These are phyloP conservation scores for Phataginus tricuspis DNA, from an alignment of 2,797 vertebrate genomes.

Conservation along the genomic window DNA sequence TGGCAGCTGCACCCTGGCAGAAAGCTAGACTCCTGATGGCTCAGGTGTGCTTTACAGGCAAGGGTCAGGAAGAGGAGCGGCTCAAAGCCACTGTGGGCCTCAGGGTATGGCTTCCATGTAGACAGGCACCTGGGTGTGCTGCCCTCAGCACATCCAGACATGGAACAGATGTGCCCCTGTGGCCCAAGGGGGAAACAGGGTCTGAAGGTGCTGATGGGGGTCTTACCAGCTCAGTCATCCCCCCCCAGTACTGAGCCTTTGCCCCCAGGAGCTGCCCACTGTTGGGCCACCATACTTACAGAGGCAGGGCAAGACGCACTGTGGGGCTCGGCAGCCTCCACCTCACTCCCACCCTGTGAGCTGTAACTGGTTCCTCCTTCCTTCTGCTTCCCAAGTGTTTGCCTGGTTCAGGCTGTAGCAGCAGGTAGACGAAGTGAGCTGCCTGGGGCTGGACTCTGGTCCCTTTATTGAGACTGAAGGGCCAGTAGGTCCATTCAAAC, in stretches of 20 bases:
- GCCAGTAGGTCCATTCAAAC: slow-evolving; percentile 71
- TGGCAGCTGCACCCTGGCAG: background rate
- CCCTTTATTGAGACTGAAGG: slow-evolving; percentile 79
- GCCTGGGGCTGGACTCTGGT: slow-evolving; percentile 70
- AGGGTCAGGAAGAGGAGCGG: background rate
- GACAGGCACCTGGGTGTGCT: background rate
- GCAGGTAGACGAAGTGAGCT: slow-evolving; percentile 61
- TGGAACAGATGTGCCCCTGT: background rate
- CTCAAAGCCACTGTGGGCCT: background rate
- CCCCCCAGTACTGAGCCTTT: background rate
- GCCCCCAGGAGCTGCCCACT: background rate
- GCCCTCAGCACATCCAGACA: background rate
- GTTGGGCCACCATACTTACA: background rate
- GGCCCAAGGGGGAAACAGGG: background rate
- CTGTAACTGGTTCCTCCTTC: background rate
- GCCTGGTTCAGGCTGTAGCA: slow-evolving; percentile 35
- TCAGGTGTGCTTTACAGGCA: background rate
- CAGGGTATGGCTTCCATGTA: accelerated
- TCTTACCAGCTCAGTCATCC: background rate
- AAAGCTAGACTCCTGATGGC: background rate
- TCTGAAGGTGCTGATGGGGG: background rate
- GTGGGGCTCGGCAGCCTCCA: background rate
- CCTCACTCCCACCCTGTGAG: background rate
- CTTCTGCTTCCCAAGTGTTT: slow-evolving; percentile 33
- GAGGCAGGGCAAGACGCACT: background rate